Percentiles rank a stretch among this genome's conserved stretches.
Evolutionary conservation across 2,888 invertebrate genomes (phyloP).

Genomic region (Dilophus febrilis): DNA sequence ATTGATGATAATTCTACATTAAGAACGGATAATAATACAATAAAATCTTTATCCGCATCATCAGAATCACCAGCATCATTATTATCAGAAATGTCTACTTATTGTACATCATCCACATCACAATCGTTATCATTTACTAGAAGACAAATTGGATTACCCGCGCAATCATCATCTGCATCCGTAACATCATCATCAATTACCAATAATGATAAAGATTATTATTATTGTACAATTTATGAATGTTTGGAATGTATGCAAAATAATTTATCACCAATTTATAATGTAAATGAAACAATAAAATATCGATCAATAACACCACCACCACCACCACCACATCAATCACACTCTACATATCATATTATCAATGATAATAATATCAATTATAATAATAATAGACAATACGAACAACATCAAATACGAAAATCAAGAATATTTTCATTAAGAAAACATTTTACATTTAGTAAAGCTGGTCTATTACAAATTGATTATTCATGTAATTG

Average conservation of each 20-base stretch:
- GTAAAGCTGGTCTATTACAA: slow-evolving; percentile 60
- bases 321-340: slow-evolving; percentile 21
- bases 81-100: too few species aligned
- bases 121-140: not conserved
- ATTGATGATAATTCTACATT: too few species aligned
- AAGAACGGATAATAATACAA: too few species aligned
- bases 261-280: slow-evolving; percentile 21
- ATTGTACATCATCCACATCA: not conserved
- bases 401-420: not conserved
- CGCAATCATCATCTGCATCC: too few species aligned
- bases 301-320: slow-evolving; percentile 18
- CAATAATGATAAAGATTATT: not conserved
- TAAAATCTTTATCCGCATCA: too few species aligned
- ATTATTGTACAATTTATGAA: not conserved
- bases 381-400: not conserved
- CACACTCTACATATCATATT: too few species aligned
- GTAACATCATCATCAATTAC: not conserved
- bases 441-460: slow-evolving; percentile 51
- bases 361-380: too few species aligned
- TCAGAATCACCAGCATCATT: too few species aligned
- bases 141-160: not conserved
- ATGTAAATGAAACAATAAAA: slow-evolving; percentile 9
- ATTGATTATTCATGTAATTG: slow-evolving; percentile 72
- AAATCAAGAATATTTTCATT: not conserved
- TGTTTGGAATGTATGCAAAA: slow-evolving; percentile 2